Evolutionary conservation across 2,797 vertebrate species (phyloP), one percentile per base, ranked within the genome.

Genomic region (Babyrousa celebensis): DNA sequence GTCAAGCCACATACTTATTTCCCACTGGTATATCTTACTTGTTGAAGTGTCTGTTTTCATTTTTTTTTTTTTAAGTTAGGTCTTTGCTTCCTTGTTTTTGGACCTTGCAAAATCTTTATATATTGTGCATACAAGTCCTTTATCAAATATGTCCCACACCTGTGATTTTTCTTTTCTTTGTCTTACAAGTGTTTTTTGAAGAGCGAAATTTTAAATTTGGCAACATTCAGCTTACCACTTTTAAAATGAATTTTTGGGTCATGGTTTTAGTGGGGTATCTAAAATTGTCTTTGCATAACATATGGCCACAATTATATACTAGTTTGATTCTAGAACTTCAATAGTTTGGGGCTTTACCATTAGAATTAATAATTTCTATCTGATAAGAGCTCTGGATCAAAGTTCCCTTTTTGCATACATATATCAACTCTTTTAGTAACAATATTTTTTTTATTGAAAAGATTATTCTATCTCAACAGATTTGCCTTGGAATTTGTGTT

Each of bases 51-150:
- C 72, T 89, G 16, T 32, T 79, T 58, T 58, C 20, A 32, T 4
- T 56, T 71, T 72, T 8, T 72, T 8, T 60, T 77, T 77, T 56
- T 62, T 52, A 65, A 65, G 60, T 89, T n/a, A 3, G 20, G 20
- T 89, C 10, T 32, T 16, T 87, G 36, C 56, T n/a, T 87, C 29
- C 27, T 89, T 89, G 54, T 77, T 77, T 75, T 89, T 89, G 21
- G 77, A 15, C 54, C 56, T 72, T 72, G 18, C 29, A 14, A 29
- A 43, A 72, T n/a, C 23, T 72, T 29, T 43, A 40, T 63, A 32
- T 63, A 63, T 75, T 88, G 27, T 75, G 15, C 60, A 32, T 27
- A 5, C 5, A 84, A 75, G 48, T 63, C 70, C 56, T 74, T 52
- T 65, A 87, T 62, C 9, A 48, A 48, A 48, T 87, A 58, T 43